phyloP scores from a whole-genome alignment of 2,113 vertebrate species.

The Ptyas mucosa region DNA sequence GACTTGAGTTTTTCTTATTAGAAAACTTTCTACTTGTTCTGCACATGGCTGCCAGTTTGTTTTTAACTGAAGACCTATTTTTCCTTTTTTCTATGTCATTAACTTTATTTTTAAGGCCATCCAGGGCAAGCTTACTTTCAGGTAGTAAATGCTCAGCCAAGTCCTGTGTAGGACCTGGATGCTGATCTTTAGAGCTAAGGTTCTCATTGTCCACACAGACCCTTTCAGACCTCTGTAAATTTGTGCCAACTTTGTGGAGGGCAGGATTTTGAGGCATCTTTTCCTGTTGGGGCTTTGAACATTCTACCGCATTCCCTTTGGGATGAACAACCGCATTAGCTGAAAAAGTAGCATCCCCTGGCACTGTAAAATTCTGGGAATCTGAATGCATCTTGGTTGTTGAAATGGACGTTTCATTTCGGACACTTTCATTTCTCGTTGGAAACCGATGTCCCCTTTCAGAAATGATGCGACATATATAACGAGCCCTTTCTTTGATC shows the following conservation, averaged over 20 bases:
- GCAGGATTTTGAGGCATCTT: constrained; percentile 20
- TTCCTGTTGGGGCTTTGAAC: constrained; percentile 25
- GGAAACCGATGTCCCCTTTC: constrained; percentile 29
- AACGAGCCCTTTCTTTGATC: constrained; percentile 12
- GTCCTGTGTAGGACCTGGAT: not conserved
- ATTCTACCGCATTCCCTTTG: constrained; percentile 12
- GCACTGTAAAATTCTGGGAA: constrained; percentile 41
- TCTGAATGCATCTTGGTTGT: constrained; percentile 39
- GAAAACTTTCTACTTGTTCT: constrained; percentile 68
- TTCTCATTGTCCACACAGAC: not conserved
- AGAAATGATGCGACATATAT: constrained; percentile 5
- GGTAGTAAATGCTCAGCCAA: constrained; percentile 34
- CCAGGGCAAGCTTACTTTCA: constrained; percentile 40
- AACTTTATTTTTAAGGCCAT: constrained; percentile 48
- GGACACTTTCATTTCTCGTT: constrained; percentile 14
- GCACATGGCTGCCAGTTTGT: constrained; percentile 57
- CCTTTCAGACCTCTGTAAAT: constrained; percentile 21
- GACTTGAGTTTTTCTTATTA: constrained; percentile 60
- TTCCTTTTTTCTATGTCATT: constrained; percentile 64
- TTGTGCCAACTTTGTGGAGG: not conserved
- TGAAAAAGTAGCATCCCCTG: constrained; percentile 25
- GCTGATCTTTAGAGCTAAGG: constrained; percentile 30
- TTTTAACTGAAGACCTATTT: constrained; percentile 63
- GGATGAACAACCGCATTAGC: constrained; percentile 28
- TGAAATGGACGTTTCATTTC: constrained; percentile 33